A percentile compares a stretch with the other conserved stretches of the same genome.
Conservation (phyloP, 2,113 vertebrate genomes). For the Microtus ochrogaster region DNA sequence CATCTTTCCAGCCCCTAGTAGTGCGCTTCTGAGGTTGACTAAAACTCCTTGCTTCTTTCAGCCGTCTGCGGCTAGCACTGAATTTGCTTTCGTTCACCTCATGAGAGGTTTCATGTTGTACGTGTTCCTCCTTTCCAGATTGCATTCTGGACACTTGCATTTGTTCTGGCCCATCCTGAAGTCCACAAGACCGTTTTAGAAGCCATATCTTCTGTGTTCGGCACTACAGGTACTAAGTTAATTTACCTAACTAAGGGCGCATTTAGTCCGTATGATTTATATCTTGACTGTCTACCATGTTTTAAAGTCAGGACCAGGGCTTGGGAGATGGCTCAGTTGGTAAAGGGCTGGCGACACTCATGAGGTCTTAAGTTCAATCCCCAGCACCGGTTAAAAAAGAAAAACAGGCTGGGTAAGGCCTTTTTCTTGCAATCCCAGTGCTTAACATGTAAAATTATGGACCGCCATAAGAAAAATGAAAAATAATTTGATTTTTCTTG, state of each 20-base stretch:
- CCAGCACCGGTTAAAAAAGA: background rate
- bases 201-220: conserved; percentile 85
- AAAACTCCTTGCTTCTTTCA: background rate
- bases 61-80: background rate
- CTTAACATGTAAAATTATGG: background rate
- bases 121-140: conserved; percentile 81
- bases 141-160: conserved; percentile 89
- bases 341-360: background rate
- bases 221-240: conserved; percentile 85
- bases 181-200: conserved; percentile 86
- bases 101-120: background rate
- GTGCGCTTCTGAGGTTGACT: background rate
- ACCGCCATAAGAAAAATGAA: background rate
- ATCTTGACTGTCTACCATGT: no score
- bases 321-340: background rate
- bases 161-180: conserved; percentile 86
- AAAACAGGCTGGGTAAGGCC: background rate
- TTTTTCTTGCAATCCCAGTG: background rate
- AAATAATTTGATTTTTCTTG: background rate
- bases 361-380: background rate
- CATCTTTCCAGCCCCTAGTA: background rate
- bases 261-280: background rate
- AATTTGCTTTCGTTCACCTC: background rate
- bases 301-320: background rate
- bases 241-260: background rate